phyloP scores from a whole-genome alignment of 2,113 vertebrate species.

The Mormoops blainvillei region DNA sequence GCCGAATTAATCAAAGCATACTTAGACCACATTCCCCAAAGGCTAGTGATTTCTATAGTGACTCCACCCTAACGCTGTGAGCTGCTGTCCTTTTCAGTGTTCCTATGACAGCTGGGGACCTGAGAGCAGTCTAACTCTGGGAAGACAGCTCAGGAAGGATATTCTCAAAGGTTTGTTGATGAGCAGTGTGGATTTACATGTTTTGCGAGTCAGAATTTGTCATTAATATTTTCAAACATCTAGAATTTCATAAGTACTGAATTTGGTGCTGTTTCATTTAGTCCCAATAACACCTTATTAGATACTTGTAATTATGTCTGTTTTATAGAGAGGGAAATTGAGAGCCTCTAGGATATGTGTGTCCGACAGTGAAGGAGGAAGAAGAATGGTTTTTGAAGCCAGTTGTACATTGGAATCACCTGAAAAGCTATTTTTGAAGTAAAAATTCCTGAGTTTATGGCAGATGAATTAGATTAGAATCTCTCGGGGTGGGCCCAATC shows the following conservation, averaged over 20 bases:
- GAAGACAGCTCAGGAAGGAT: not conserved
- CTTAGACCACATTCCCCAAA: slow-evolving; percentile 23
- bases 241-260: not conserved
- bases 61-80: not conserved
- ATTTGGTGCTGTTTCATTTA: not conserved
- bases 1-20: slow-evolving; percentile 51
- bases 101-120: not conserved
- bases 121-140: not conserved
- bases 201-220: not conserved
- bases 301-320: not conserved
- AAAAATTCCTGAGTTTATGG: not conserved
- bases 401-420: not conserved
- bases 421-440: not conserved
- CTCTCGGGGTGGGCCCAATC: not conserved
- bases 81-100: not conserved
- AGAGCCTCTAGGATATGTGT: not conserved
- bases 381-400: not conserved
- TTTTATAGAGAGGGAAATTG: not conserved
- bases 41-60: not conserved
- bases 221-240: not conserved
- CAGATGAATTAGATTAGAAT: not conserved
- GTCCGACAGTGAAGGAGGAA: not conserved
- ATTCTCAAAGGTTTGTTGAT: not conserved
- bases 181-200: not conserved
- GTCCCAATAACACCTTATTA: not conserved